A percentile compares a stretch with the other conserved stretches of the same genome.
phyloP scores from a whole-genome alignment of 1,140 invertebrate genomes.

The Drosophila navojoa region DNA sequence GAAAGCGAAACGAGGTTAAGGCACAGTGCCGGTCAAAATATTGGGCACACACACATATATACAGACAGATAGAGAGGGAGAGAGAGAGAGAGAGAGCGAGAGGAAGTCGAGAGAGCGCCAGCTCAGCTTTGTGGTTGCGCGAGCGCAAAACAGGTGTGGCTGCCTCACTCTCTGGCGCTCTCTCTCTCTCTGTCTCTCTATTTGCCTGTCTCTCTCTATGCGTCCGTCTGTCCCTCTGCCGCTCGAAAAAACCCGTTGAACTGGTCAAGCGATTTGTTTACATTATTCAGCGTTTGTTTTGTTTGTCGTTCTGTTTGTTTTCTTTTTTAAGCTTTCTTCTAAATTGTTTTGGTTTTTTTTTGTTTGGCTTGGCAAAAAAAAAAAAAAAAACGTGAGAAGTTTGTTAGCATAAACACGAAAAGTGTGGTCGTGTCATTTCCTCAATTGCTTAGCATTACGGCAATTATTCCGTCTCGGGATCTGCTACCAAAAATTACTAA shows the following conservation, averaged over 20 bases:
- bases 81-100: neutral
- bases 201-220: neutral
- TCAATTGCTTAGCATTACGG: neutral
- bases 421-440: conserved; percentile 10
- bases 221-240: neutral
- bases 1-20: conserved; percentile 74
- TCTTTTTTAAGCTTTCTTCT: conserved; percentile 56
- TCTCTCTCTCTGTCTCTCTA: neutral
- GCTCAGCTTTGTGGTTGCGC: conserved; percentile 49
- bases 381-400: conserved; percentile 30
- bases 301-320: conserved; percentile 27
- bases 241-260: conserved; percentile 59
- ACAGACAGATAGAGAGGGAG: neutral
- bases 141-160: conserved; percentile 75
- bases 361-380: conserved; percentile 4
- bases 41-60: conserved; percentile 1
- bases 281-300: conserved; percentile 68
- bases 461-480: neutral
- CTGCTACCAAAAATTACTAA: conserved; percentile 21
- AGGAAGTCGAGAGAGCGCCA: neutral
- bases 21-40: conserved; percentile 49
- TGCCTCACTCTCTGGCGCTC: conserved; percentile 10
- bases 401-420: conserved; percentile 56
- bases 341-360: conserved; percentile 49
- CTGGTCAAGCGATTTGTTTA: conserved; percentile 73